Evolutionary conservation across 2,797 vertebrate species (phyloP).

Genomic region (Synaphobranchus kaupii): DNA sequence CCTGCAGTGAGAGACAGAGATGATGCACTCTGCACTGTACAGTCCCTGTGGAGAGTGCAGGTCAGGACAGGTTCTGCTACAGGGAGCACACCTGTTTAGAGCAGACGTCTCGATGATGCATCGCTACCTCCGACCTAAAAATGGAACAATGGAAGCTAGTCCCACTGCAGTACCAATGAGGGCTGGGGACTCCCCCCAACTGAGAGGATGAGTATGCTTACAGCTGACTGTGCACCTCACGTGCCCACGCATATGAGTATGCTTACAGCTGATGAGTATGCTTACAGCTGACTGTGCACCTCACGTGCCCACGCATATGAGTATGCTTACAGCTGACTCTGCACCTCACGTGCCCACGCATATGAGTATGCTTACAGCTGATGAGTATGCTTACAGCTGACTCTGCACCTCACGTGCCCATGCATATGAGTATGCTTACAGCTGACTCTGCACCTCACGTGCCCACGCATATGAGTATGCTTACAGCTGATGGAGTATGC

Average conservation of each 20-base stretch:
- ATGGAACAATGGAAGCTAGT: not conserved
- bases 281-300: too few species aligned
- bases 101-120: conserved; percentile 15
- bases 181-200: not conserved
- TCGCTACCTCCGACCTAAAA: conserved; percentile 3
- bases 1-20: too few species aligned
- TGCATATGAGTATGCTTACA: too few species aligned
- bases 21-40: not conserved
- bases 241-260: not conserved
- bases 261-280: too few species aligned
- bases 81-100: conserved; percentile 17
- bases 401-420: too few species aligned
- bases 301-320: too few species aligned
- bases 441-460: too few species aligned
- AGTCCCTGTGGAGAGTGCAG: not conserved
- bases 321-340: not conserved
- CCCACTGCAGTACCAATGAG: not conserved
- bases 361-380: too few species aligned
- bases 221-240: not conserved
- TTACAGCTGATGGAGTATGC: too few species aligned
- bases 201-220: not conserved
- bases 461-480: too few species aligned
- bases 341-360: not conserved
- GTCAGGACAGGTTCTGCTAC: conserved; percentile 14
- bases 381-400: too few species aligned